Evolutionary conservation across 2,113 vertebrate species (phyloP).

Genomic region (Hiodon tergisus): DNA sequence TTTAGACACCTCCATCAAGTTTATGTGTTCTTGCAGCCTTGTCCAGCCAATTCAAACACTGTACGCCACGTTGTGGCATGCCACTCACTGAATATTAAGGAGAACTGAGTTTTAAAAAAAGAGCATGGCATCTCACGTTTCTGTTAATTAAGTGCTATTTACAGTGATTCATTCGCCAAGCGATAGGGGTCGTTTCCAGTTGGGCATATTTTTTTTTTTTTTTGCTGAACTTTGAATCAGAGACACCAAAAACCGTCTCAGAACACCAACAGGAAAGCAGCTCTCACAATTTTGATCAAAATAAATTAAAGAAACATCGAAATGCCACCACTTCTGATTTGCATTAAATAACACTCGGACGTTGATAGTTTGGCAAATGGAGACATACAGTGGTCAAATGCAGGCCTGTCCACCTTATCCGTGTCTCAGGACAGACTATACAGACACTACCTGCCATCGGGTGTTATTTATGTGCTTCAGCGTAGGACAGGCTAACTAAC

Average conservation of each 20-base stretch:
- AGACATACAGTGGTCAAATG: background rate
- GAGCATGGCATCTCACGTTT: conserved; percentile 19
- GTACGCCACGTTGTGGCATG: background rate
- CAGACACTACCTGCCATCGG: no score
- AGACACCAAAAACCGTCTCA: background rate
- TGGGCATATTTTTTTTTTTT: conserved; percentile 25
- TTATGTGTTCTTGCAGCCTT: background rate
- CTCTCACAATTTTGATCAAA: background rate
- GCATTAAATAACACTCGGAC: background rate
- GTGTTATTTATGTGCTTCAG: no score
- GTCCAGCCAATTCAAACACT: background rate
- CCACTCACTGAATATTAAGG: conserved; percentile 16
- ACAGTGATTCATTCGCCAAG: background rate
- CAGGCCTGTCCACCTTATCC: no score
- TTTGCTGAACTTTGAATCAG: conserved; percentile 9
- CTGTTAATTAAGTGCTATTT: conserved; percentile 32
- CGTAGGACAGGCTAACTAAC: no score
- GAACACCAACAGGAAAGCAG: conserved; percentile 10
- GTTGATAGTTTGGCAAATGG: conserved; percentile 2
- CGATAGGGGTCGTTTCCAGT: conserved; percentile 27
- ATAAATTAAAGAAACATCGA: background rate
- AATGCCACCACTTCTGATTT: background rate
- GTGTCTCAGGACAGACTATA: no score
- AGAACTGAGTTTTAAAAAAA: conserved; percentile 29
- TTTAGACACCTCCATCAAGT: background rate